These are phyloP conservation scores for Drosophila nasuta DNA, from an alignment of 1,140 invertebrate species.

Conservation along the genomic window DNA sequence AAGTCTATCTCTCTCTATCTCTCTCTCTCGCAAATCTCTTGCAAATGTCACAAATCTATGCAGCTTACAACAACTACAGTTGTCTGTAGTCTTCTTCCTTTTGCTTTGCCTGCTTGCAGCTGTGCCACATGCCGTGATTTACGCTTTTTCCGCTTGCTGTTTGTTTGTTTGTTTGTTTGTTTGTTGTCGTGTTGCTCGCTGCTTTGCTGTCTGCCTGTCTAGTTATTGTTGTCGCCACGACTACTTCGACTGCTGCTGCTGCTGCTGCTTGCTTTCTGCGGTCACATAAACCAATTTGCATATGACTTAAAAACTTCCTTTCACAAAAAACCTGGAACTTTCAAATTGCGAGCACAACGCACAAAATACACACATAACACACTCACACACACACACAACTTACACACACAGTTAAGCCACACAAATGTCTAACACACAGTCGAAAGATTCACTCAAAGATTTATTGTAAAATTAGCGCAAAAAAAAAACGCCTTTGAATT, in stretches of 20 bases:
- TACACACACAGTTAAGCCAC: background rate
- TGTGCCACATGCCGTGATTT: constrained; percentile 49
- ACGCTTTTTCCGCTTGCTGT: constrained; percentile 54
- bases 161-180: constrained; percentile 34
- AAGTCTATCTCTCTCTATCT: background rate
- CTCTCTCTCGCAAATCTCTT: constrained; percentile 33
- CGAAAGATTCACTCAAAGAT: constrained; percentile 17
- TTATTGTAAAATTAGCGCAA: constrained; percentile 55
- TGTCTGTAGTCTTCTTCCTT: constrained; percentile 21
- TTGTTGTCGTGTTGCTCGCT: constrained; percentile 46
- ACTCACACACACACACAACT: background rate
- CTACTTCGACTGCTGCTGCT: constrained; percentile 4
- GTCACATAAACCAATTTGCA: constrained; percentile 69
- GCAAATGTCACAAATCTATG: constrained; percentile 43
- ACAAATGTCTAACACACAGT: background rate
- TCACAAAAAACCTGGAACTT: constrained; percentile 72
- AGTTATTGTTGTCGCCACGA: constrained; percentile 12
- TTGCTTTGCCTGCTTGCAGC: constrained; percentile 32
- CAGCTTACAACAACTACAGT: constrained; percentile 1
- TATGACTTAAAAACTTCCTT: constrained; percentile 74
- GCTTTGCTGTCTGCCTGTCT: constrained; percentile 30
- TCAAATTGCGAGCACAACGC: constrained; percentile 74
- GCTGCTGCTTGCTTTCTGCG: constrained; percentile 31
- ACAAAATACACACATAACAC: constrained; percentile 43
- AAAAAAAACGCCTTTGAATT: constrained; percentile 57